Percentiles rank a stretch among this genome's conserved stretches.
phyloP scores from a whole-genome alignment of 2,797 vertebrate species.

The Calcarius lapponicus region DNA sequence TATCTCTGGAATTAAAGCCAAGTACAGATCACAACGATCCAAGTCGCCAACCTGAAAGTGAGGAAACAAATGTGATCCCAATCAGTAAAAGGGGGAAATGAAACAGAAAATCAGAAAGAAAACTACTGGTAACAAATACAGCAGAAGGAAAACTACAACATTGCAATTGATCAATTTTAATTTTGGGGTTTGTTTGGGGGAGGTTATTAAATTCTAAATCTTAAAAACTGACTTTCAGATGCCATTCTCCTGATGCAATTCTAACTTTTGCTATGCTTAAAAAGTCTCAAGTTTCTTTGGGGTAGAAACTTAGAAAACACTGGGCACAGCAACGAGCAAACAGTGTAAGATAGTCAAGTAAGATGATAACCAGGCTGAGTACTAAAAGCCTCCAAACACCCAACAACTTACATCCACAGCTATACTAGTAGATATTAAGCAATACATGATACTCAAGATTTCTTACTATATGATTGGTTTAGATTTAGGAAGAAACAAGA shows the following conservation, averaged over 20 bases:
- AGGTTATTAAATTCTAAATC: not conserved
- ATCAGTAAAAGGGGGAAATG: not conserved
- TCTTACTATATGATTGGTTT: not conserved
- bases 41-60: slow-evolving; percentile 70
- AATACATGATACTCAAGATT: not conserved
- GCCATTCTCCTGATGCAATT: not conserved
- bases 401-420: not conserved
- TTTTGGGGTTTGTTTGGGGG: not conserved
- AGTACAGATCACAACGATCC: slow-evolving; percentile 86
- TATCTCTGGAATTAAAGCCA: slow-evolving; percentile 82
- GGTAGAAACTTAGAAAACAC: not conserved
- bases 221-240: not conserved
- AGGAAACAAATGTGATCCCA: not conserved
- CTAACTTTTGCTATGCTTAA: not conserved
- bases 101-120: not conserved
- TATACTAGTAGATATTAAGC: not conserved
- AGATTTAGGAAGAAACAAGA: not conserved
- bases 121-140: not conserved
- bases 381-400: not conserved
- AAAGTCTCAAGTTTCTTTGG: not conserved
- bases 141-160: not conserved
- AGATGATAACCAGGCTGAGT: not conserved
- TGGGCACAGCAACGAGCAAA: not conserved
- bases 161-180: not conserved
- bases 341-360: not conserved